phyloP scores from a whole-genome alignment of 2,113 vertebrate species.

The Picathartes gymnocephalus region DNA sequence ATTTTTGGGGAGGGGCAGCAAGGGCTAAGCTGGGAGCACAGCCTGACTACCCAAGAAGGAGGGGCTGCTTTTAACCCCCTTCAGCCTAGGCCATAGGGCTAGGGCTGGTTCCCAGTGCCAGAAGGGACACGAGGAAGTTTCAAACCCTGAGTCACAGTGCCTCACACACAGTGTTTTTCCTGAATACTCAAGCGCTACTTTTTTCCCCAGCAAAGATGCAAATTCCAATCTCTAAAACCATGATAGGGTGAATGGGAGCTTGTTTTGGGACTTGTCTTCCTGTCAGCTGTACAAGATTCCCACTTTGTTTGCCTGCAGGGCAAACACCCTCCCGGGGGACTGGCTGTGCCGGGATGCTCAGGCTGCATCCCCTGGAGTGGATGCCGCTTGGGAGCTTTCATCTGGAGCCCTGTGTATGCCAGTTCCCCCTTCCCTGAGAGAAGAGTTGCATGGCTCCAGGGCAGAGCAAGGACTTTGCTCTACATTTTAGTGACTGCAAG shows the following conservation, averaged over 20 bases:
- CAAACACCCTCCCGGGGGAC: background rate
- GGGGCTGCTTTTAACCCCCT: background rate
- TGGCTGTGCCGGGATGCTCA: background rate
- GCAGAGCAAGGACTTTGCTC: conserved; percentile 17
- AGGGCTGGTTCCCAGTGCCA: background rate
- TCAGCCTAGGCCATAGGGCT: background rate
- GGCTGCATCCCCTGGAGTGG: background rate
- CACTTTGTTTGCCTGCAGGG: conserved; percentile 24
- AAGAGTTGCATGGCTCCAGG: background rate
- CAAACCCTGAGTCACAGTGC: background rate
- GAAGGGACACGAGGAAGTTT: background rate
- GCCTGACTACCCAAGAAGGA: background rate
- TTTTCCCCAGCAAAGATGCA: background rate
- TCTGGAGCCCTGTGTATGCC: background rate
- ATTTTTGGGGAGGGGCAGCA: background rate
- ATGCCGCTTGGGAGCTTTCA: background rate
- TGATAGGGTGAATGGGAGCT: background rate
- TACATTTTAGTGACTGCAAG: conserved; percentile 24
- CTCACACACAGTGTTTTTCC: background rate
- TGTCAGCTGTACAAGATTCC: background rate
- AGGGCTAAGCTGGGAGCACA: background rate
- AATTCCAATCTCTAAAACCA: background rate
- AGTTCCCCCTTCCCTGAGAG: background rate
- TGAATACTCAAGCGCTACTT: background rate
- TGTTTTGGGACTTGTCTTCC: conserved; percentile 5